phyloP scores from a whole-genome alignment of 2,888 invertebrate genomes.

The Ceraclea dissimilis region DNA sequence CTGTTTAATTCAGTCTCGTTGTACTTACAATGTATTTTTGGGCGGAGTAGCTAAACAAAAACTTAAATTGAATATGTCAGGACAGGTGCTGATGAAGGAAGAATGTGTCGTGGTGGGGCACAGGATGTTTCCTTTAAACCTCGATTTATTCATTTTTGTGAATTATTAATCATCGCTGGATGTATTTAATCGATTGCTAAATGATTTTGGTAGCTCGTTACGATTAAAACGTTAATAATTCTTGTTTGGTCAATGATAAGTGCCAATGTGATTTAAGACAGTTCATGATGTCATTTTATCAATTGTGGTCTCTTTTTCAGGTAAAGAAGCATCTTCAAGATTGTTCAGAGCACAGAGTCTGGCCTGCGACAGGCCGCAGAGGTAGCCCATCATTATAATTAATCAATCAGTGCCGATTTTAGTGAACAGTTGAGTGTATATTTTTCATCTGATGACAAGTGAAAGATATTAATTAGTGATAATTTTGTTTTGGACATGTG shows the following conservation, averaged over 20 bases:
- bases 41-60: constrained; percentile 15
- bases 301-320: constrained; percentile 8
- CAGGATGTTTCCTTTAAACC: constrained; percentile 6
- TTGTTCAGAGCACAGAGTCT: constrained; percentile 8
- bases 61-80: constrained; percentile 13
- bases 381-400: constrained; percentile 13
- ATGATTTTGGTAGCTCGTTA: background rate
- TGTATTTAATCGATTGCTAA: too few relatives aligned
- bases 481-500: background rate
- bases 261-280: background rate
- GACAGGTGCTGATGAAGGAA: constrained; percentile 20
- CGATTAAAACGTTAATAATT: background rate
- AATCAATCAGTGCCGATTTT: background rate
- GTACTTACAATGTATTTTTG: constrained; percentile 19
- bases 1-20: background rate
- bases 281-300: too few relatives aligned
- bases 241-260: background rate
- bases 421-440: background rate
- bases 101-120: constrained; percentile 9
- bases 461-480: background rate
- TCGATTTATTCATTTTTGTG: constrained; percentile 15
- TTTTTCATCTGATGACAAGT: background rate
- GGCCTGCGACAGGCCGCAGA: constrained; percentile 14
- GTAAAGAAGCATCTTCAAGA: constrained; percentile 8
- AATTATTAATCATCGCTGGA: constrained; percentile 10